These are phyloP conservation scores for Pogonocherus hispidulus DNA, from an alignment of 2,888 invertebrate species.

Conservation along the genomic window DNA sequence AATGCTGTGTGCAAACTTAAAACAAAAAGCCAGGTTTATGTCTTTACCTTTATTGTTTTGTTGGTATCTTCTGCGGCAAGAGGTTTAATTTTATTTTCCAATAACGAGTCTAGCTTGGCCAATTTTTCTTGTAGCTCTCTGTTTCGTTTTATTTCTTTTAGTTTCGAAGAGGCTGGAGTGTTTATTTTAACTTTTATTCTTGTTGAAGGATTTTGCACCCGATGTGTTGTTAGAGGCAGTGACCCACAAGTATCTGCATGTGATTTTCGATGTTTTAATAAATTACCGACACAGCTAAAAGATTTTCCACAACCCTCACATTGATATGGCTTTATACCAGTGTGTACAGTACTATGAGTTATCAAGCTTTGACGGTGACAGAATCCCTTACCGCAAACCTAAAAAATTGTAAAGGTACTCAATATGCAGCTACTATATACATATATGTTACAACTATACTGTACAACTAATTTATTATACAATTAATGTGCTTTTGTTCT, in stretches of 20 bases:
- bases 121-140: constrained; percentile 50
- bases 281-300: constrained; percentile 70
- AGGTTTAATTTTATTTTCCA: constrained; percentile 8
- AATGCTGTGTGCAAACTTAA: no score
- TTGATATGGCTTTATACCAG: constrained; percentile 69
- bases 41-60: no score
- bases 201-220: constrained; percentile 60
- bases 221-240: constrained; percentile 59
- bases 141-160: constrained; percentile 52
- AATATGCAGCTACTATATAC: background rate
- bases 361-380: constrained; percentile 70
- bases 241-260: constrained; percentile 69
- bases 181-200: constrained; percentile 61
- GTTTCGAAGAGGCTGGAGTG: constrained; percentile 58
- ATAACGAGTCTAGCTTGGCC: constrained; percentile 31
- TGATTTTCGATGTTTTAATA: constrained; percentile 69
- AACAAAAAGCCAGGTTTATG: no score
- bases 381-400: constrained; percentile 70
- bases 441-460: no score
- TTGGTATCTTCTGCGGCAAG: no score
- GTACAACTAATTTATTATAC: no score
- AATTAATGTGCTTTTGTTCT: no score
- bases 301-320: constrained; percentile 69
- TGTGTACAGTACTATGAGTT: constrained; percentile 69
- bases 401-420: constrained; percentile 37